Conservation (phyloP, 2,888 invertebrate genomes). For the Epistrophe grossulariae region DNA sequence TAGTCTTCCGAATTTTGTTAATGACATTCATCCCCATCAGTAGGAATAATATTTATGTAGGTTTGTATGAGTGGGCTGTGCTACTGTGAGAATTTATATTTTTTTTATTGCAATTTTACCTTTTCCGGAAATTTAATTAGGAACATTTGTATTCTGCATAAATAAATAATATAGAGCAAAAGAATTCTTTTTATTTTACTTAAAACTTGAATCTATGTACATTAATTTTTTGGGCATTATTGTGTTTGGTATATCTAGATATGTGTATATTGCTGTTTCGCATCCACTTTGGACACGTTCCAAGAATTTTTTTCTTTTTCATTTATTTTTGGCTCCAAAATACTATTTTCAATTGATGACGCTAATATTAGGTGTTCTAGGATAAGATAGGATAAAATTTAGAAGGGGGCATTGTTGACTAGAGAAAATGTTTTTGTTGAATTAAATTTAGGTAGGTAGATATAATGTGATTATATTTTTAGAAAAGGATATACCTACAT, state of each 20-base stretch:
- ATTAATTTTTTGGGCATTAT: slow-evolving; percentile 7
- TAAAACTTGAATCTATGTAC: slow-evolving; percentile 15
- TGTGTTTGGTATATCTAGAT: not conserved
- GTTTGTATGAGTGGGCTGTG: not conserved
- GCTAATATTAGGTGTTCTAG: slow-evolving; percentile 9
- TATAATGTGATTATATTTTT: not conserved
- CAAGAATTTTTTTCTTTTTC: slow-evolving; percentile 38
- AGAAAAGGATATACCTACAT: not conserved
- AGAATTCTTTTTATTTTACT: not conserved
- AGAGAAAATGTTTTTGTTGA: not conserved
- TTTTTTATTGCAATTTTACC: slow-evolving; percentile 5
- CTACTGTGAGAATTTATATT: not conserved
- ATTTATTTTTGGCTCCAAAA: slow-evolving; percentile 23
- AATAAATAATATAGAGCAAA: not conserved
- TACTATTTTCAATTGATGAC: slow-evolving; percentile 36
- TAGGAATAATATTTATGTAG: not conserved
- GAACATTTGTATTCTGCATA: not conserved
- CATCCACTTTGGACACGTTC: slow-evolving; percentile 37
- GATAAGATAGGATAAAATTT: not conserved
- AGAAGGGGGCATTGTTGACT: not conserved
- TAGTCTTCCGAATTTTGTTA: slow-evolving; percentile 23
- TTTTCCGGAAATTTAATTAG: slow-evolving; percentile 41
- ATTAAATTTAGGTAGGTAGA: not conserved
- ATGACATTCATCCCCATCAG: slow-evolving; percentile 31
- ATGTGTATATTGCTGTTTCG: not conserved